Base-by-base conservation (phyloP, 2,888 invertebrate genomes). In the Luperina testacea region DNA sequence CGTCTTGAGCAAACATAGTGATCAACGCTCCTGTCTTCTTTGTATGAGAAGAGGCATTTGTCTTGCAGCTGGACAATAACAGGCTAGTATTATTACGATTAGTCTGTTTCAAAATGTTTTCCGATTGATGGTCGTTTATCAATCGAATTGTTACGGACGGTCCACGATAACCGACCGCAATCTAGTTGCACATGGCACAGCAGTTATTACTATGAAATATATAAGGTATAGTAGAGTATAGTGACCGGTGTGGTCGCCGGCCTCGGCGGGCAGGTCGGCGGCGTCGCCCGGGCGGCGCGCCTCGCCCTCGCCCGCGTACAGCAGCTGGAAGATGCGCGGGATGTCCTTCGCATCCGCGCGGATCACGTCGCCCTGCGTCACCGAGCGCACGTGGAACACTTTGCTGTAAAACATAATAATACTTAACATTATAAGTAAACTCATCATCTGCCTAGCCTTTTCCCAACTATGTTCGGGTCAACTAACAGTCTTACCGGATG, bases 271-370 rank as follows among this genome's bases (percentile, higher is more conserved):
- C 91, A 96, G 93, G 92, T 98, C 98, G 85, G 97, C 97, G 77
- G 95, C 95, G 91, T 98, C 98, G 73, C 98, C 98, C 32, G 98
- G 98, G 83, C 98, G 97, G 83, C 98, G 97, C 86, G 98, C 98
- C 96, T 99, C 99, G 75, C 99, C 99, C 97, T 99, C 99, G 84
- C 99, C 99, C 87, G 99, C 99, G 96, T 99, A 99, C 92, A 99
- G 97, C 92, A 99, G 97, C 97, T 99, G 98, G 97, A 99, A 99
- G 97, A 99, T 99, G 95, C 99, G 98, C 91, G 99, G 99, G 96
- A 99, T 99, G 97, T 99, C 99, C 98, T 99, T 99, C 95, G 99
- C 99, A 97, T 99, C 99, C 77, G 99, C 99, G 94, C 99, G 98
- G 95, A 99, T 99, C 91, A 99, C 99, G 97, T 99, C 99, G 91